Evolutionary conservation across 2,888 invertebrate species (phyloP).

Genomic region (Himalopsyche kuldschensis): DNA sequence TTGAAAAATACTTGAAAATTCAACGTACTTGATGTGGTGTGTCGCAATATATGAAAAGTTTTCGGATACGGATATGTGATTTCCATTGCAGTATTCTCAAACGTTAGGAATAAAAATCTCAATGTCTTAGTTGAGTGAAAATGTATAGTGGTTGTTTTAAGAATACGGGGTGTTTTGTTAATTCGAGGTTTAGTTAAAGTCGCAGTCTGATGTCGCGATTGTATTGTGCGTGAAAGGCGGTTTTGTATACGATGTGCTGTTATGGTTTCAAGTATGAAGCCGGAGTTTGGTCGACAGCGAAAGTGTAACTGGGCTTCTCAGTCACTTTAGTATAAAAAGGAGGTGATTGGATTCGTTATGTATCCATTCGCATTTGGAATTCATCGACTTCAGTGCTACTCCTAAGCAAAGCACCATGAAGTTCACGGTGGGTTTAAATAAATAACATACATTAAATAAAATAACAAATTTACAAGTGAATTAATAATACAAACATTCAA

Average conservation of each 20-base stretch:
- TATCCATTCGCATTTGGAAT: conserved; percentile 62
- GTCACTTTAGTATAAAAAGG: conserved; percentile 50
- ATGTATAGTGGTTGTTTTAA: background rate
- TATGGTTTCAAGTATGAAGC: background rate
- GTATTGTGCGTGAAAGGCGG: conserved; percentile 15
- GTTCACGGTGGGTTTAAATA: conserved; percentile 54
- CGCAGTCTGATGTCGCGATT: background rate
- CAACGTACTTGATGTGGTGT: background rate
- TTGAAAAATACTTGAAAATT: background rate
- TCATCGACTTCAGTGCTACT: conserved; percentile 61
- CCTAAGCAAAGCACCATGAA: conserved; percentile 59
- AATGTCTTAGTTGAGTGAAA: background rate
- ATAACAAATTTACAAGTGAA: conserved; percentile 45
- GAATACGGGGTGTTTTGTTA: background rate
- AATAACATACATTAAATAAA: background rate
- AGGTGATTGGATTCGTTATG: conserved; percentile 51
- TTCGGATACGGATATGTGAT: conserved; percentile 34
- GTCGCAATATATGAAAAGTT: conserved; percentile 27
- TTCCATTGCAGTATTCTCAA: background rate
- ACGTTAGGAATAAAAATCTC: background rate
- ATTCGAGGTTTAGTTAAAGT: background rate
- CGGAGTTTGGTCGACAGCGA: conserved; percentile 48
- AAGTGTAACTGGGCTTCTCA: conserved; percentile 58
- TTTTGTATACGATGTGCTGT: conserved; percentile 11
- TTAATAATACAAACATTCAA: no score